Conservation (phyloP, 2,888 invertebrate species). For the Clitarchus hookeri region DNA sequence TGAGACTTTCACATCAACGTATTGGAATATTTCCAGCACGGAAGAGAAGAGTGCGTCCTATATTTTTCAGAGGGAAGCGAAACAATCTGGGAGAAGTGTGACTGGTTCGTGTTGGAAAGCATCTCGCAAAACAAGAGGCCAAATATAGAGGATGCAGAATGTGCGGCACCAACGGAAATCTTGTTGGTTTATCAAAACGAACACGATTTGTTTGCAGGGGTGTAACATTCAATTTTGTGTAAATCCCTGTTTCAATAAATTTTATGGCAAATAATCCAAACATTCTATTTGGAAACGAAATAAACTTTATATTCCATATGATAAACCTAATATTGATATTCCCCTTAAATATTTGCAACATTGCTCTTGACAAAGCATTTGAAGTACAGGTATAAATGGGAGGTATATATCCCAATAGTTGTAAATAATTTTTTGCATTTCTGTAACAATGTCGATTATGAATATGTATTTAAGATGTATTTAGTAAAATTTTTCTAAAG, state of each 20-base stretch:
- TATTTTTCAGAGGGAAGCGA: slow-evolving; percentile 21
- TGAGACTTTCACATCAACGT: slow-evolving; percentile 28
- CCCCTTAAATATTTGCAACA: too few relatives aligned
- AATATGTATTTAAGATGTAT: too few relatives aligned
- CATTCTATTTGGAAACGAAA: too few relatives aligned
- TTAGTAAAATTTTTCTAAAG: too few relatives aligned
- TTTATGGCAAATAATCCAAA: slow-evolving; percentile 29
- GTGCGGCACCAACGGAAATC: slow-evolving; percentile 28
- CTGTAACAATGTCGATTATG: too few relatives aligned
- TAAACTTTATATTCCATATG: too few relatives aligned
- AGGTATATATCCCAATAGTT: too few relatives aligned
- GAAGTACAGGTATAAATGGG: too few relatives aligned
- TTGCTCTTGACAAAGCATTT: too few relatives aligned
- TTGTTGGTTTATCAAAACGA: slow-evolving; percentile 26
- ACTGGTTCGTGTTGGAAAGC: slow-evolving; percentile 28
- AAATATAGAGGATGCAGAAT: slow-evolving; percentile 28
- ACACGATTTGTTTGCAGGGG: slow-evolving; percentile 28
- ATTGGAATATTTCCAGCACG: slow-evolving; percentile 22
- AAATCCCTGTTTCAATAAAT: slow-evolving; percentile 26
- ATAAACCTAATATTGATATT: too few relatives aligned
- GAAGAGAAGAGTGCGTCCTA: not conserved
- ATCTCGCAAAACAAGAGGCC: slow-evolving; percentile 17
- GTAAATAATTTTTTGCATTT: too few relatives aligned
- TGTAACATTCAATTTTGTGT: slow-evolving; percentile 30
- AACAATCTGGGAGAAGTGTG: slow-evolving; percentile 27